Conservation (phyloP, 2,888 invertebrate genomes). For the Brachylomia viminalis region DNA sequence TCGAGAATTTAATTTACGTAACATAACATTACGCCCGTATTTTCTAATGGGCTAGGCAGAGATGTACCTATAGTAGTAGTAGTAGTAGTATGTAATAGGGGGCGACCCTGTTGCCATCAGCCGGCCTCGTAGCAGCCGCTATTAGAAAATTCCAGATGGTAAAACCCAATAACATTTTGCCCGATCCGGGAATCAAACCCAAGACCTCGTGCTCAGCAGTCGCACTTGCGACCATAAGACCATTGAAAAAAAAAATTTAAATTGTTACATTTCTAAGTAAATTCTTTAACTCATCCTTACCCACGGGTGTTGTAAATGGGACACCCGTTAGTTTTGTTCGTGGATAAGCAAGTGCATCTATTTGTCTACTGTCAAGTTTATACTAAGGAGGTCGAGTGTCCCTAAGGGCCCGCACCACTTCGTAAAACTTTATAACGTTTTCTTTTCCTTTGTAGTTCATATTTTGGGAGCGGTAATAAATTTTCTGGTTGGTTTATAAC, state of each 20-base stretch:
- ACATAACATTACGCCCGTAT: not conserved
- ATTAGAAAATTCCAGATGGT: no score
- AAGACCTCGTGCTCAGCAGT: no score
- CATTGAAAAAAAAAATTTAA: not conserved
- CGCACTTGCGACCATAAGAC: no score
- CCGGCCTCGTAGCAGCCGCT: no score
- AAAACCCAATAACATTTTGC: no score
- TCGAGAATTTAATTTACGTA: not conserved
- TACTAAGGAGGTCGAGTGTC: constrained; percentile 32
- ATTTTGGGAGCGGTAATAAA: no score
- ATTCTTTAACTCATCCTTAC: not conserved
- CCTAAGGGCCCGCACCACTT: constrained; percentile 17
- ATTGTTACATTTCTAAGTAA: not conserved
- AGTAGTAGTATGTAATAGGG: no score
- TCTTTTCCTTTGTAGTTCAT: not conserved
- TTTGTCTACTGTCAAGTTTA: constrained; percentile 41
- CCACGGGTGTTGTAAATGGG: constrained; percentile 2
- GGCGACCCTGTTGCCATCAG: no score
- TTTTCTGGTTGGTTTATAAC: not conserved
- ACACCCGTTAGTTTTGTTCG: constrained; percentile 1
- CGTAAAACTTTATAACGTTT: constrained; percentile 10
- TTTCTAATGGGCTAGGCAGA: not conserved
- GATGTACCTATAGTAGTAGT: no score
- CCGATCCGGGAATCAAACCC: no score
- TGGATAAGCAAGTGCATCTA: constrained; percentile 35